A percentile compares a stretch with the other conserved stretches of the same genome.
These are phyloP conservation scores for Torymus auratus DNA, from an alignment of 2,888 invertebrate species.

Conservation along the genomic window DNA sequence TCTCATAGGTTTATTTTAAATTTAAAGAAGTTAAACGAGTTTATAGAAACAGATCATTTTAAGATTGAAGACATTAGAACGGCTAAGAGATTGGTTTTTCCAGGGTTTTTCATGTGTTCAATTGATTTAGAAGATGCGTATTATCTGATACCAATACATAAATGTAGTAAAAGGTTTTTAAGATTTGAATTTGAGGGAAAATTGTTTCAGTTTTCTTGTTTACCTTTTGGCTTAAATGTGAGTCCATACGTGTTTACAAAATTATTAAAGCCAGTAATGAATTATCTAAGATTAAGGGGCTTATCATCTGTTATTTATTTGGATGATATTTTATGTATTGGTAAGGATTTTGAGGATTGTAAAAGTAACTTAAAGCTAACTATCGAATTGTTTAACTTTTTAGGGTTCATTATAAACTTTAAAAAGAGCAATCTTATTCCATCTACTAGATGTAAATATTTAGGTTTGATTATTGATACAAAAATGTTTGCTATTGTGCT, in stretches of 20 bases:
- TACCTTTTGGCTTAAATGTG: conserved; percentile 20
- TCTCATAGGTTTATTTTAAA: too few relatives aligned
- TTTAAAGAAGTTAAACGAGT: neutral
- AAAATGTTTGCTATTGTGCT: too few relatives aligned
- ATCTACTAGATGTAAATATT: too few relatives aligned
- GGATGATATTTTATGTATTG: conserved; percentile 13
- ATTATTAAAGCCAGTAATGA: conserved; percentile 29
- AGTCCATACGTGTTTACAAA: conserved; percentile 35
- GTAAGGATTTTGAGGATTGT: too few relatives aligned
- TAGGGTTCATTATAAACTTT: too few relatives aligned
- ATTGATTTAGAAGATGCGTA: too few relatives aligned
- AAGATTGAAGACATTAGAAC: neutral
- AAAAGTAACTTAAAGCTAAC: too few relatives aligned
- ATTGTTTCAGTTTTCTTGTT: conserved; percentile 11
- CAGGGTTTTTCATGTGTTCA: neutral
- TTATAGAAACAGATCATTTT: neutral
- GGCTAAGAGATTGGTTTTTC: neutral
- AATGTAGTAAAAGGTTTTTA: conserved; percentile 2
- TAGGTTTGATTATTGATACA: too few relatives aligned
- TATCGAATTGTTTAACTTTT: too few relatives aligned
- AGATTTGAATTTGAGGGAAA: neutral
- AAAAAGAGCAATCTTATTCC: too few relatives aligned
- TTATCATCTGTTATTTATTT: too few relatives aligned
- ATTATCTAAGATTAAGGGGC: neutral
- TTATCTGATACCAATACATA: neutral